Evolutionary conservation across 2,113 vertebrate genomes (phyloP).

Genomic region (Oreochromis tanganicae): DNA sequence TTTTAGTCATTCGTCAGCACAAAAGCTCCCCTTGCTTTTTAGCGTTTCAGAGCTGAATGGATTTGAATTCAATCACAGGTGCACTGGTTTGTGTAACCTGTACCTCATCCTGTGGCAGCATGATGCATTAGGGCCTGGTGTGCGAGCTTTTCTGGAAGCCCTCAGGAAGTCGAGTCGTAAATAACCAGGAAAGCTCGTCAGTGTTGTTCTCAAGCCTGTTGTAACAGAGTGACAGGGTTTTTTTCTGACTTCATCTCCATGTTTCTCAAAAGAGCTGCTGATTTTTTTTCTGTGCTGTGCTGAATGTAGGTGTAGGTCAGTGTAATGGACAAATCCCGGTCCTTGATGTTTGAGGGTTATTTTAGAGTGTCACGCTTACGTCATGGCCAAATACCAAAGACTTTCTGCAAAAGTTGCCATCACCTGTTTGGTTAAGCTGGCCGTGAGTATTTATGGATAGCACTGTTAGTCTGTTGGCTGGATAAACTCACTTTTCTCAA

Average conservation of each 20-base stretch:
- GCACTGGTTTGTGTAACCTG: neutral
- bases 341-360: neutral
- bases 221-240: neutral
- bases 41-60: neutral
- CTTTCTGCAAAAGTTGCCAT: neutral
- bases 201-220: neutral
- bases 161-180: constrained; percentile 1
- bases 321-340: neutral
- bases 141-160: neutral
- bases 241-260: neutral
- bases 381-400: neutral
- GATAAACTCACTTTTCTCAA: neutral
- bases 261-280: neutral
- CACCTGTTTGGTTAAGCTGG: neutral
- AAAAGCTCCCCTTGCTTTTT: neutral
- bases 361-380: neutral
- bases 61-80: constrained; percentile 5
- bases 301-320: neutral
- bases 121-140: neutral
- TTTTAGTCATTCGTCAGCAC: neutral
- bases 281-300: neutral
- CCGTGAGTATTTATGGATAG: neutral
- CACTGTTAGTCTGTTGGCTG: neutral
- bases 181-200: neutral
- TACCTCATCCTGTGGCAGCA: neutral